These are phyloP conservation scores for Notamacropus eugenii DNA, from an alignment of 2,797 vertebrate genomes.

Conservation along the genomic window DNA sequence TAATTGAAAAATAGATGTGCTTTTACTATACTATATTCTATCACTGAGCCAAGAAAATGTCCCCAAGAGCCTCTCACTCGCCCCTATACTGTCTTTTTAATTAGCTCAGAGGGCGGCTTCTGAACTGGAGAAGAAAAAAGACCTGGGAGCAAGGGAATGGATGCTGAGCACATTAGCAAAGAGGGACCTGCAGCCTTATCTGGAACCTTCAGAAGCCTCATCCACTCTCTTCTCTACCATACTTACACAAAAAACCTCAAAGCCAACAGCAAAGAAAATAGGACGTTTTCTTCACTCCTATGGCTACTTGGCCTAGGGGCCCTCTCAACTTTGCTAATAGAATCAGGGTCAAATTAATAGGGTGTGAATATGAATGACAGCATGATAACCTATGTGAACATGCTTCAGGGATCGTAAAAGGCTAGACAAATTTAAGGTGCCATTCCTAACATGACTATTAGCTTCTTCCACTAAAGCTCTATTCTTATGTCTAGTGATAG, in stretches of 20 bases:
- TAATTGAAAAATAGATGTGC: slow-evolving; percentile 76
- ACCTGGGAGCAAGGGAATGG: not conserved
- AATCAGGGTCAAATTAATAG: not conserved
- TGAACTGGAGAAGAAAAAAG: not conserved
- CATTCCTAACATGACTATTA: not conserved
- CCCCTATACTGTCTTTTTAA: not conserved
- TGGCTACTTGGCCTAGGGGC: not conserved
- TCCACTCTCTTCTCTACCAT: not conserved
- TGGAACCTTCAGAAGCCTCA: not conserved
- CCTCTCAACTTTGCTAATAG: not conserved
- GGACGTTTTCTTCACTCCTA: not conserved
- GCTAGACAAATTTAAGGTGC: not conserved
- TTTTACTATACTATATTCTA: slow-evolving; percentile 67
- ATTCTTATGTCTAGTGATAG: not conserved
- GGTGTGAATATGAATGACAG: not conserved
- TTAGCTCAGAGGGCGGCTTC: rapidly evolving
- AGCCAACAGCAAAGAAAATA: not conserved
- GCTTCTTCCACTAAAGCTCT: not conserved
- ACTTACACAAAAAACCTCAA: not conserved
- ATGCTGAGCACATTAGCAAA: not conserved
- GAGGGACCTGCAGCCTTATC: not conserved
- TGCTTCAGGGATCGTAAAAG: not conserved
- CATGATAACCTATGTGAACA: not conserved
- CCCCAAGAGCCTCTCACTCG: slow-evolving; percentile 29
- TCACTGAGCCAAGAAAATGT: not conserved